Evolutionary conservation across 2,888 invertebrate genomes (phyloP).

Genomic region (Pyrochroa serraticornis): DNA sequence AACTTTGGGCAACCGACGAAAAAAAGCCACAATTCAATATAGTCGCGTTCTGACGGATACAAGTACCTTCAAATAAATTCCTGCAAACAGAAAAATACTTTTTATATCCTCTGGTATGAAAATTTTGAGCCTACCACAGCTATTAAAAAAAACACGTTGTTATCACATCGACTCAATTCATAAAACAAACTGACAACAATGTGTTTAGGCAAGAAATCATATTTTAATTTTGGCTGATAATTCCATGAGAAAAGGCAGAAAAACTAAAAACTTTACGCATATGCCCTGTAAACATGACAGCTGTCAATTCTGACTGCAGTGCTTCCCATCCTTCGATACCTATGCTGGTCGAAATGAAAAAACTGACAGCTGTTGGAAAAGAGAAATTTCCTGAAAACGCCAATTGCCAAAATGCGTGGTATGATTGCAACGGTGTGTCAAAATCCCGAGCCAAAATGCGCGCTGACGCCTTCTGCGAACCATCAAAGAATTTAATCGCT

Average conservation of each 20-base stretch:
- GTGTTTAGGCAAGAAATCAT: neutral
- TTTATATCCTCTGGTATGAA: neutral
- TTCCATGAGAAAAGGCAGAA: neutral
- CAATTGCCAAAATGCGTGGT: too few relatives aligned
- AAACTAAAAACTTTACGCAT: slow-evolving; percentile 3
- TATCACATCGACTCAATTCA: neutral
- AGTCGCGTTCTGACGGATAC: neutral
- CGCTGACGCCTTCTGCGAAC: too few relatives aligned
- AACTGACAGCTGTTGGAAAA: slow-evolving; percentile 1
- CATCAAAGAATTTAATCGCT: too few relatives aligned
- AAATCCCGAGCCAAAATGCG: too few relatives aligned
- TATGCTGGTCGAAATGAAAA: neutral
- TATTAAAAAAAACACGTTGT: neutral
- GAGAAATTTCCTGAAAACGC: too few relatives aligned
- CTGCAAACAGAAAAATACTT: slow-evolving; percentile 1
- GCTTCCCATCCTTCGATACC: slow-evolving; percentile 8
- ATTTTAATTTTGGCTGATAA: neutral
- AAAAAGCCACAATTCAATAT: too few relatives aligned
- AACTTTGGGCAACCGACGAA: neutral
- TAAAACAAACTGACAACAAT: neutral
- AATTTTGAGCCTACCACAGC: neutral
- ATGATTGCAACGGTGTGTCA: too few relatives aligned
- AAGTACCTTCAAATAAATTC: slow-evolving; percentile 1
- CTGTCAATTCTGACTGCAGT: slow-evolving; percentile 4
- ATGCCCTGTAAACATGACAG: neutral